Percentiles rank a stretch among this genome's conserved stretches.
Conservation (phyloP, 2,113 vertebrate genomes). For the Dendrocopos noguchii region DNA sequence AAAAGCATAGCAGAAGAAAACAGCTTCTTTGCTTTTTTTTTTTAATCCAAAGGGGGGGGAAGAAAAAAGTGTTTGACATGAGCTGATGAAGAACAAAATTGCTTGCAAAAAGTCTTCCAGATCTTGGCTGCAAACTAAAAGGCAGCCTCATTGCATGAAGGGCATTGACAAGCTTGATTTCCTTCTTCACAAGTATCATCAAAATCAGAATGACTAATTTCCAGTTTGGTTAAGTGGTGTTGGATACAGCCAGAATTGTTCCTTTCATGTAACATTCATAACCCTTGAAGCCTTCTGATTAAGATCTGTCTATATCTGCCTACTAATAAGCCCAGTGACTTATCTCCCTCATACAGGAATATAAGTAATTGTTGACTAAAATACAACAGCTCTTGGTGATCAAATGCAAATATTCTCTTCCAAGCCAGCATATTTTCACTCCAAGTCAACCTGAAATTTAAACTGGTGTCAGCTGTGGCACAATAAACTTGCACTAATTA, state of each 20-base stretch:
- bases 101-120: not conserved
- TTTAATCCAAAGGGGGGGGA: no score
- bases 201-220: slow-evolving; percentile 2
- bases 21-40: no score
- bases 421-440: not conserved
- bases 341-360: slow-evolving; percentile 53
- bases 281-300: slow-evolving; percentile 4
- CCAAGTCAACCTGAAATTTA: not conserved
- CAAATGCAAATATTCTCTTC: slow-evolving; percentile 39
- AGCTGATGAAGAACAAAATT: not conserved
- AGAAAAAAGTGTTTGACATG: not conserved
- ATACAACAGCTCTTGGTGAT: slow-evolving; percentile 15
- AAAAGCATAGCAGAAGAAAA: not conserved
- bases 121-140: slow-evolving; percentile 35
- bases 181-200: not conserved
- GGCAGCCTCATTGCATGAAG: not conserved
- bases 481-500: not conserved
- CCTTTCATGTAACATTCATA: slow-evolving; percentile 31
- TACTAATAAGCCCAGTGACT: slow-evolving; percentile 43
- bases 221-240: not conserved
- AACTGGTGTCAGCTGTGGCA: fast-evolving
- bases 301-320: not conserved
- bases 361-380: slow-evolving; percentile 65
- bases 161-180: slow-evolving; percentile 3
- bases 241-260: slow-evolving; percentile 1